Evolutionary conservation across 2,888 invertebrate genomes (phyloP).

Genomic region (Halictus quadricinctus): DNA sequence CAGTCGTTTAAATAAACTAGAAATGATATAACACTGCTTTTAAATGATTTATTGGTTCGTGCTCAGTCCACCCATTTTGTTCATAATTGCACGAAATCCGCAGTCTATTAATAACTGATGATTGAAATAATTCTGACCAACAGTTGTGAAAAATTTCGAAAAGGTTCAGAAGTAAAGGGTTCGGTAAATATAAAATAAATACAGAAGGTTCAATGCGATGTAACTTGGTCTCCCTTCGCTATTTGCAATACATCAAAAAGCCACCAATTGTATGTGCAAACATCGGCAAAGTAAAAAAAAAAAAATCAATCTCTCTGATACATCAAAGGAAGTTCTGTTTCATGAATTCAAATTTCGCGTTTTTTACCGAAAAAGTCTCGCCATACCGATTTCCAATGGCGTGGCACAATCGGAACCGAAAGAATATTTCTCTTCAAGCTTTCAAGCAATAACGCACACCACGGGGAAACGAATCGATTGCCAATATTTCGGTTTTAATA

Average conservation of each 20-base stretch:
- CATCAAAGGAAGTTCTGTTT: background rate
- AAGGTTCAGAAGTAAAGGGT: too few species aligned
- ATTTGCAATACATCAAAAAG: background rate
- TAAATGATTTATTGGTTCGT: too few species aligned
- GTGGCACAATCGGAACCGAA: background rate
- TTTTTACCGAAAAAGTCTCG: background rate
- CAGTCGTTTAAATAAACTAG: too few species aligned
- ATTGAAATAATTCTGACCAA: too few species aligned
- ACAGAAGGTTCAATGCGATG: too few species aligned
- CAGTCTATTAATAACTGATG: too few species aligned
- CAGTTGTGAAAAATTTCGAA: too few species aligned
- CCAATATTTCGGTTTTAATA: conserved; percentile 23
- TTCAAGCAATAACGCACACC: conserved; percentile 15
- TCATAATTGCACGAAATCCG: too few species aligned
- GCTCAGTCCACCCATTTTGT: too few species aligned
- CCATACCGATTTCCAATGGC: conserved; percentile 22
- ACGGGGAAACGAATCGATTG: conserved; percentile 26
- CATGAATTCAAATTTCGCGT: background rate
- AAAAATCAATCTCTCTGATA: background rate
- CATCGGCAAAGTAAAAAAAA: background rate
- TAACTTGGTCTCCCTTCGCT: too few species aligned
- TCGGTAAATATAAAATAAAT: too few species aligned
- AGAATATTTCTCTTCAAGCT: conserved; percentile 23
- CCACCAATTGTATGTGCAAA: background rate
- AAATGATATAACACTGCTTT: too few species aligned